These are phyloP conservation scores for Glossophaga mutica DNA, from an alignment of 2,797 vertebrate genomes.

Conservation along the genomic window DNA sequence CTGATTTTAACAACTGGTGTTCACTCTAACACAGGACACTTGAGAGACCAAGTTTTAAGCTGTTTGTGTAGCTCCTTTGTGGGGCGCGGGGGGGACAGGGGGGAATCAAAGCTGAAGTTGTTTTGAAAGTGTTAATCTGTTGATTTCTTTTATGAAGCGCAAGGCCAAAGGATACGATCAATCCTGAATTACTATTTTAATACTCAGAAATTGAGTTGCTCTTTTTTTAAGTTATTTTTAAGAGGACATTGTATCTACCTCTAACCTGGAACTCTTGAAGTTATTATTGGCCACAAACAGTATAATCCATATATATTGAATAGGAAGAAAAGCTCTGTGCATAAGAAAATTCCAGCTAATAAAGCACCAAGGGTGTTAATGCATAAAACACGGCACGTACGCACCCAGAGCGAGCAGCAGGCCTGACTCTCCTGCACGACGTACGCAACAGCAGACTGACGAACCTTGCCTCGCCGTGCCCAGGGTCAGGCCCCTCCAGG, in stretches of 20 bases:
- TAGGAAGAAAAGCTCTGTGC: background rate
- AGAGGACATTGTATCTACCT: background rate
- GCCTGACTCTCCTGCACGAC: background rate
- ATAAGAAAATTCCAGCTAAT: background rate
- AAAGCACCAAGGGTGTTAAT: background rate
- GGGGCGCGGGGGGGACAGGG: background rate
- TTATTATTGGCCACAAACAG: background rate
- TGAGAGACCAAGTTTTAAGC: background rate
- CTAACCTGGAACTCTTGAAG: background rate
- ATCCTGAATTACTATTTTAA: background rate
- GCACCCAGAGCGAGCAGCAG: background rate
- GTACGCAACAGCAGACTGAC: background rate
- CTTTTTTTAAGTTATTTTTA: slow-evolving; percentile 20
- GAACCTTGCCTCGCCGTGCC: background rate
- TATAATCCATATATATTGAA: background rate
- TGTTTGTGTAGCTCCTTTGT: background rate
- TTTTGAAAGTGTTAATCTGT: background rate
- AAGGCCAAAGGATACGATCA: background rate
- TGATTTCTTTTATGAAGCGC: slow-evolving; percentile 2
- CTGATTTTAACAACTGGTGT: slow-evolving; percentile 17
- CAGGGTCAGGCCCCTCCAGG: too few species aligned
- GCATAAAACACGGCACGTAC: background rate
- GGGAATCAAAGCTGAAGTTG: background rate
- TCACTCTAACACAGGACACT: background rate
- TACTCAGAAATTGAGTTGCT: background rate